These are phyloP conservation scores for Eupithecia pulchellata DNA, from an alignment of 2,888 invertebrate genomes.

Conservation along the genomic window DNA sequence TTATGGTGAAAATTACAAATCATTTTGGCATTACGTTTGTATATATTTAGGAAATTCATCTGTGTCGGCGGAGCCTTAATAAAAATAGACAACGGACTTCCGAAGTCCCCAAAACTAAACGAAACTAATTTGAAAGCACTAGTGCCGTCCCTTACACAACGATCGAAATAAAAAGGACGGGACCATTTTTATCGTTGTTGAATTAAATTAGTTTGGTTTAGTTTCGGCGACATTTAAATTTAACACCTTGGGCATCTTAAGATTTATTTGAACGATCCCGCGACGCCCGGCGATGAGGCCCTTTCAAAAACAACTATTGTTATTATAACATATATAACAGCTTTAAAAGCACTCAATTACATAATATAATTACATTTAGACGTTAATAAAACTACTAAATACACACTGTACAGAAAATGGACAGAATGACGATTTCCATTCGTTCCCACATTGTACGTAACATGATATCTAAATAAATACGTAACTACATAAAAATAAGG, in stretches of 20 bases:
- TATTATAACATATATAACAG: background rate
- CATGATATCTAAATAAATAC: slow-evolving; percentile 35
- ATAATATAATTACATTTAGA: background rate
- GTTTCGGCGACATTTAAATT: background rate
- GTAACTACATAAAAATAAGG: slow-evolving; percentile 39
- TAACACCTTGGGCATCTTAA: background rate
- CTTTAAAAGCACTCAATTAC: background rate
- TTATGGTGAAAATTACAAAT: too few species aligned
- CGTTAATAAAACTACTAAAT: slow-evolving; percentile 12
- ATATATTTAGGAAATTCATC: too few species aligned
- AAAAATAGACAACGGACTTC: background rate
- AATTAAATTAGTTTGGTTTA: background rate
- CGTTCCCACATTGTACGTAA: slow-evolving; percentile 26
- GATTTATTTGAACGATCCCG: slow-evolving; percentile 4
- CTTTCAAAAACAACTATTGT: background rate
- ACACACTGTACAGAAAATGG: slow-evolving; percentile 64
- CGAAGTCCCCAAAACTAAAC: background rate
- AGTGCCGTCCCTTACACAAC: background rate
- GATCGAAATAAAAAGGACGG: too few species aligned
- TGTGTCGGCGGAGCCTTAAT: too few species aligned
- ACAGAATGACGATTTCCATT: slow-evolving; percentile 25
- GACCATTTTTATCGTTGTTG: background rate
- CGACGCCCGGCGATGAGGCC: background rate
- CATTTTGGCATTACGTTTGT: too few species aligned
- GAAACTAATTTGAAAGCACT: background rate